These are phyloP conservation scores for Azemiops feae DNA, from an alignment of 2,113 vertebrate species.

Conservation along the genomic window DNA sequence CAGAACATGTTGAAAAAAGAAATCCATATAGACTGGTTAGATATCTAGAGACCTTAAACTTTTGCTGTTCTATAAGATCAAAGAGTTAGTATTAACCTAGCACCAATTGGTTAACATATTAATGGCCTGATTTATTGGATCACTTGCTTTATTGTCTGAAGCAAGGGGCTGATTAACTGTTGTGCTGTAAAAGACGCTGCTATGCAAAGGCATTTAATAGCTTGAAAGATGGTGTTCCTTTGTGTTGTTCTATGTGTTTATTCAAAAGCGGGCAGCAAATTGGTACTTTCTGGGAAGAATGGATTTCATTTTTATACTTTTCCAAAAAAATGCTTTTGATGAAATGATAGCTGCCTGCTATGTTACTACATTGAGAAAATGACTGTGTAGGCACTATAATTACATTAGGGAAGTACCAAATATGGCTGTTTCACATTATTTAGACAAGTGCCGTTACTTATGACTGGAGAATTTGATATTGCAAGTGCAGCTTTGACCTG, in stretches of 20 bases:
- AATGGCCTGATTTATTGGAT: not conserved
- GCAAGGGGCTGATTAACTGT: not conserved
- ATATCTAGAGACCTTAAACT: not conserved
- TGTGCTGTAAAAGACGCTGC: not conserved
- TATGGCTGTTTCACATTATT: constrained; percentile 54
- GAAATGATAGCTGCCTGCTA: constrained; percentile 33
- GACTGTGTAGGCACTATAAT: constrained; percentile 48
- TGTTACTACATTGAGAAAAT: constrained; percentile 52
- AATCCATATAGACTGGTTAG: not conserved
- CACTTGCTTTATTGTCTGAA: not conserved
- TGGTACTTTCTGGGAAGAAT: constrained; percentile 22
- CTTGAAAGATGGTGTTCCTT: not conserved
- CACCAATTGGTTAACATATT: not conserved
- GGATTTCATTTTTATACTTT: constrained; percentile 7
- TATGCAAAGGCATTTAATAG: not conserved
- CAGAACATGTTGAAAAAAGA: not conserved
- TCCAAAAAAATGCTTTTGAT: constrained; percentile 22
- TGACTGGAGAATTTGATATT: constrained; percentile 58
- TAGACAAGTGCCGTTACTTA: constrained; percentile 61
- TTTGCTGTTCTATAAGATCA: not conserved
- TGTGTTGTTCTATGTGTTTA: constrained; percentile 12
- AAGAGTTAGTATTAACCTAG: not conserved
- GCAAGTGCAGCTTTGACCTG: constrained; percentile 50
- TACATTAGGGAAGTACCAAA: constrained; percentile 53
- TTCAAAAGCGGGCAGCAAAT: constrained; percentile 27